Percentiles rank a stretch among this genome's conserved stretches.
phyloP scores from a whole-genome alignment of 2,888 invertebrate species.

The Vannuccia rotundouncinata region DNA sequence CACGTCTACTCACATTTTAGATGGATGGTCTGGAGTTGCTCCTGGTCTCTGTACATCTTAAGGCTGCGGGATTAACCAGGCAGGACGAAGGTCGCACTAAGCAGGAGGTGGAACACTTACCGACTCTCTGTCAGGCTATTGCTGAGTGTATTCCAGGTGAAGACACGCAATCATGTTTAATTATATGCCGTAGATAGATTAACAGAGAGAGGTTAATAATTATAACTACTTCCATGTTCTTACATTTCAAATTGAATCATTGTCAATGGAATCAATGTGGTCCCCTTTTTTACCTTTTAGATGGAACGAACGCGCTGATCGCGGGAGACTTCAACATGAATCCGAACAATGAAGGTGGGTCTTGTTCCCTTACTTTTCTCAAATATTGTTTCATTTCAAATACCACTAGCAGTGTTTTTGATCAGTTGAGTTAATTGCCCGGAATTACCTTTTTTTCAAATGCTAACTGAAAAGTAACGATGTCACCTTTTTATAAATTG shows the following conservation, averaged over 20 bases:
- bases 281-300: constrained; percentile 14
- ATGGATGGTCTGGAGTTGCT: constrained; percentile 43
- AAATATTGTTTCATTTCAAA: neutral
- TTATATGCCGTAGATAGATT: no score
- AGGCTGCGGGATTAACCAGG: constrained; percentile 42
- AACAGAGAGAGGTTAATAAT: no score
- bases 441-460: no score
- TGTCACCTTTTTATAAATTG: no score
- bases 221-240: no score
- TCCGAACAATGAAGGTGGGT: constrained; percentile 48
- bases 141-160: constrained; percentile 42
- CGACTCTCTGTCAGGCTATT: constrained; percentile 44
- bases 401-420: neutral
- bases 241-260: no score
- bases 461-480: no score
- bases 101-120: constrained; percentile 40
- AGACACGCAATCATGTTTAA: neutral
- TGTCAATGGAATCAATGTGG: no score
- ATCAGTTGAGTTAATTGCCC: no score
- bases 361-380: neutral
- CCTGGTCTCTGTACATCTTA: constrained; percentile 33
- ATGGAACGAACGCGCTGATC: constrained; percentile 48
- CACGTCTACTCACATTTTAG: no score
- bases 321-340: constrained; percentile 52
- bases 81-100: neutral